These are phyloP conservation scores for Magallana angulata DNA, from an alignment of 1,140 invertebrate species.

Conservation along the genomic window DNA sequence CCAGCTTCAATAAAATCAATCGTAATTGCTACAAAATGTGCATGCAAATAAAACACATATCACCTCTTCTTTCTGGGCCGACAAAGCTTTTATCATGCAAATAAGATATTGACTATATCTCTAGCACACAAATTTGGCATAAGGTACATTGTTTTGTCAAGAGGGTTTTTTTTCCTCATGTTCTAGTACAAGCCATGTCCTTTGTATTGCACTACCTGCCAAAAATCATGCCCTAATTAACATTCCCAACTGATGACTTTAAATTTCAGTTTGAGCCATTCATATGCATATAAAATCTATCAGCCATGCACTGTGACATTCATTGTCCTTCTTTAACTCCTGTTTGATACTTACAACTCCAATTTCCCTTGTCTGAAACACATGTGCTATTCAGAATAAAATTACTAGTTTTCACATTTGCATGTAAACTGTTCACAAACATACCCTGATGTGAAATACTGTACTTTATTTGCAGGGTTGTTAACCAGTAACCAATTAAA, in stretches of 20 bases:
- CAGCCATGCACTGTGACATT: slow-evolving; percentile 15
- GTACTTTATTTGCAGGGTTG: too few species aligned
- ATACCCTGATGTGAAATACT: too few species aligned
- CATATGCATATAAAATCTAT: neutral
- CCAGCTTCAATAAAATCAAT: neutral
- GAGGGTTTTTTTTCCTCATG: neutral
- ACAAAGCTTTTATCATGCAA: slow-evolving; percentile 17
- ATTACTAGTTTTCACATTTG: neutral
- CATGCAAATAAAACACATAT: neutral
- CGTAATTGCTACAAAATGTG: neutral
- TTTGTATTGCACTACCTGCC: too few species aligned
- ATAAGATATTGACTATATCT: neutral
- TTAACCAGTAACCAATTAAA: too few species aligned
- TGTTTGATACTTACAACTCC: slow-evolving; percentile 24
- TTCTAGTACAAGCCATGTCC: too few species aligned
- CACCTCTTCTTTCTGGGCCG: neutral
- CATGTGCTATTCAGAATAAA: slow-evolving; percentile 6
- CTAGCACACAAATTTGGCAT: neutral
- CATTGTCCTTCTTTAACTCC: neutral
- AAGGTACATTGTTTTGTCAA: neutral
- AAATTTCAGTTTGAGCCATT: too few species aligned
- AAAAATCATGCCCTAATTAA: too few species aligned
- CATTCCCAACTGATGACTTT: too few species aligned
- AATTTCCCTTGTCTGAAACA: slow-evolving; percentile 13
- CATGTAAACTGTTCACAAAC: too few species aligned